These are phyloP conservation scores for Andrena camellia DNA, from an alignment of 2,888 invertebrate genomes.

Conservation along the genomic window DNA sequence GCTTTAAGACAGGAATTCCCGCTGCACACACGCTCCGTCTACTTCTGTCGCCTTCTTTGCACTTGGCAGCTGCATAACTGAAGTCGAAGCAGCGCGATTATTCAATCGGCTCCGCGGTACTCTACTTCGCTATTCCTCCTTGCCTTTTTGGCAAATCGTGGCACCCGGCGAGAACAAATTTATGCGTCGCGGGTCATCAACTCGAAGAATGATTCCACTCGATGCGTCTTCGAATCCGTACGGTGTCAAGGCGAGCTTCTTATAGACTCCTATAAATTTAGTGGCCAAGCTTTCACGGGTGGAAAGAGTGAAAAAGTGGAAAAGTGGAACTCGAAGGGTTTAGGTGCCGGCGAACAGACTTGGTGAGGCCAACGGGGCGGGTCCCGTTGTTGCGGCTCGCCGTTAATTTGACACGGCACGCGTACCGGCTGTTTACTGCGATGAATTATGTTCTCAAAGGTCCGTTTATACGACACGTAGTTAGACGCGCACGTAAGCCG, in stretches of 20 bases:
- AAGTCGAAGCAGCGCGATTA: neutral
- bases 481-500: constrained; percentile 63
- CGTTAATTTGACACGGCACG: constrained; percentile 80
- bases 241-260: neutral
- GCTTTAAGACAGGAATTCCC: constrained; percentile 3
- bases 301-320: constrained; percentile 6
- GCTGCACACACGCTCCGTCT: too few relatives aligned
- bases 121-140: too few relatives aligned
- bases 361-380: constrained; percentile 28
- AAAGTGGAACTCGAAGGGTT: neutral
- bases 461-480: constrained; percentile 76
- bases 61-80: neutral
- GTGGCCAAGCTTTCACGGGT: neutral
- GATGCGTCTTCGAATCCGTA: constrained; percentile 28
- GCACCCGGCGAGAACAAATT: too few relatives aligned
- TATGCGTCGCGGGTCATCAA: too few relatives aligned
- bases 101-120: too few relatives aligned
- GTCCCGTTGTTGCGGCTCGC: constrained; percentile 49
- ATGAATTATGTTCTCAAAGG: constrained; percentile 80
- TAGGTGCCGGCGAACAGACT: constrained; percentile 26
- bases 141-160: too few relatives aligned
- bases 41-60: too few relatives aligned
- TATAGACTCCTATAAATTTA: neutral
- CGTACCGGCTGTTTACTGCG: constrained; percentile 79
- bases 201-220: constrained; percentile 9